phyloP scores from a whole-genome alignment of 2,888 invertebrate genomes.

The Atrina japonica region DNA sequence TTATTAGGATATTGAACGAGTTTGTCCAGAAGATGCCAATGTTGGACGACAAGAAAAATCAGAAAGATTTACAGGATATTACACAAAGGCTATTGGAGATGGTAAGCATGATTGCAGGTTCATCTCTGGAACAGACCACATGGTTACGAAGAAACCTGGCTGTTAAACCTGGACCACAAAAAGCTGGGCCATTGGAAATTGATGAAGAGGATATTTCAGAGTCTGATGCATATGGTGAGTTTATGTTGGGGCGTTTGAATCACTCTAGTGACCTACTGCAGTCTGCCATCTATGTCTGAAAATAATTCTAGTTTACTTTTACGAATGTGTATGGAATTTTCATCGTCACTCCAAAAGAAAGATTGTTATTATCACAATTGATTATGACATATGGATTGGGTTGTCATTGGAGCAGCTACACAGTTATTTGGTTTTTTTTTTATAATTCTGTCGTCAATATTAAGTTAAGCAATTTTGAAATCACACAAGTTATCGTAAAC shows the following conservation, averaged over 20 bases:
- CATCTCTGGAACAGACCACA: constrained; percentile 93
- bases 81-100: constrained; percentile 87
- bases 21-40: constrained; percentile 89
- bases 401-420: too few species aligned
- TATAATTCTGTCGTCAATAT: too few species aligned
- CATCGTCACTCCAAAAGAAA: too few species aligned
- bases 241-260: background rate
- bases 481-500: too few species aligned
- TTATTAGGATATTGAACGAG: constrained; percentile 88
- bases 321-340: too few species aligned
- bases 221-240: background rate
- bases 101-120: constrained; percentile 91
- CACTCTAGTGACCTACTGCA: background rate
- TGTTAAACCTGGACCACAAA: constrained; percentile 84
- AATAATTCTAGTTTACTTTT: background rate
- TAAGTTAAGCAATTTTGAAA: too few species aligned
- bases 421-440: too few species aligned
- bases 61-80: constrained; percentile 88
- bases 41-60: constrained; percentile 90
- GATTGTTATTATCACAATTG: too few species aligned
- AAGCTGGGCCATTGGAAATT: constrained; percentile 67
- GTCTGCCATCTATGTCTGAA: background rate
- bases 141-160: constrained; percentile 92
- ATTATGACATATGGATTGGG: too few species aligned
- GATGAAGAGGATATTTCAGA: constrained; percentile 54